A percentile compares a stretch with the other conserved stretches of the same genome.
phyloP scores from a whole-genome alignment of 1,140 invertebrate species.

The Hylyphantes graminicola region DNA sequence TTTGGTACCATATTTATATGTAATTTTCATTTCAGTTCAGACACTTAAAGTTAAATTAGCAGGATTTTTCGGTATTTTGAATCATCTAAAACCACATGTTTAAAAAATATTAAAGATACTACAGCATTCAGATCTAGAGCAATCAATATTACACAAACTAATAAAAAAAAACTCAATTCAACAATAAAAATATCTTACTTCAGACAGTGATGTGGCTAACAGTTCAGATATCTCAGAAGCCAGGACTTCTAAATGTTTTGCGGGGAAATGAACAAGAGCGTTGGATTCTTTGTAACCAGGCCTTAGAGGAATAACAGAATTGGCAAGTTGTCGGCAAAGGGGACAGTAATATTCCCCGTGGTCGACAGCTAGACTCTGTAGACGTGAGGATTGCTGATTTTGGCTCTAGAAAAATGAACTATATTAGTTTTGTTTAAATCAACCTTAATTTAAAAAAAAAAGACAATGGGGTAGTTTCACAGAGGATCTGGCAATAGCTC shows the following conservation, averaged over 20 bases:
- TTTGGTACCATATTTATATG: too few relatives aligned
- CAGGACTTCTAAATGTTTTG: constrained; percentile 67
- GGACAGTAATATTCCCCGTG: constrained; percentile 94
- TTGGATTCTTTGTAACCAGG: constrained; percentile 78
- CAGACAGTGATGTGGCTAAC: constrained; percentile 28
- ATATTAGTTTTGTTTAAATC: not conserved
- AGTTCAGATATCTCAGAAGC: constrained; percentile 55
- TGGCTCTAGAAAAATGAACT: constrained; percentile 62
- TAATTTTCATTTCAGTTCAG: too few relatives aligned
- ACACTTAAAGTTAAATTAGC: too few relatives aligned
- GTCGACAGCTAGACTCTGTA: constrained; percentile 65
- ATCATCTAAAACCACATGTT: not conserved
- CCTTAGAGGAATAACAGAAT: constrained; percentile 89
- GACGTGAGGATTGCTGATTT: constrained; percentile 61
- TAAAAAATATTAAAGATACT: constrained; percentile 1
- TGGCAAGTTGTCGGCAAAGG: constrained; percentile 91
- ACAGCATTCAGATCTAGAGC: not conserved
- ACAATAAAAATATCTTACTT: constrained; percentile 19
- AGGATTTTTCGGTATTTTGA: too few relatives aligned
- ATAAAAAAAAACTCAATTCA: not conserved
- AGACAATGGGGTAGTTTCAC: too few relatives aligned
- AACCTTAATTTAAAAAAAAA: too few relatives aligned
- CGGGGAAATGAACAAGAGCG: constrained; percentile 73
- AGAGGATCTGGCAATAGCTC: too few relatives aligned
- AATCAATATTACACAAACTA: constrained; percentile 3